Base-by-base conservation (phyloP, 2,888 invertebrate genomes). In the Steromphala cineraria region DNA sequence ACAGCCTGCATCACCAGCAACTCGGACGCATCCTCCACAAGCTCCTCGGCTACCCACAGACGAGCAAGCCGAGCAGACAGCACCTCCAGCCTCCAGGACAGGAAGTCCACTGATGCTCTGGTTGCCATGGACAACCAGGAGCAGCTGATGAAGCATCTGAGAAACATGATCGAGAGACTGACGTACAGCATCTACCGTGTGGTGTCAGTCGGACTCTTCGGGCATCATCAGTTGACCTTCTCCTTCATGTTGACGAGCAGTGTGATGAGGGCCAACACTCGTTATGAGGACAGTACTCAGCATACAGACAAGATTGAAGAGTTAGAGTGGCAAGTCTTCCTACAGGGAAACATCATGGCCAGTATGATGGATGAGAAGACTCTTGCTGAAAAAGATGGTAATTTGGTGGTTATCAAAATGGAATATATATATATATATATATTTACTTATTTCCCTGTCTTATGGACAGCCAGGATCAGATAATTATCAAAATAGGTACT, bases 221-320 rank as follows among this genome's bases (percentile, higher is more conserved):
- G 92, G 55, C 88, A 89, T 78, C 93, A 93, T 82, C 93, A 93
- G 88, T 88, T 93, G 46, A 92, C 91, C 52, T 93, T 93, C 86
- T 91, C 93, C 67, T 93, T 93, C 85, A 87, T 93, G 87, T 78
- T 93, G 79, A 91, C 91, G 46, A 90, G 90, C 17, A 91, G 90
- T 83, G 92, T 93, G 24, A 90, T 93, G 92, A 84, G 90, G 46
- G 87, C 91, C 53, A 89, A 90, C 67, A 80, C 80, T 21, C 82
- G 53, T 52, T 88, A 86, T 79, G 86, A 83, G 19, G 89, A 89
- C 75, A 87, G 86, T 36, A 84, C 87, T 7, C 83, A 81, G 8
- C 13, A 53, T 8, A 83, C 88, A 13, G 90, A 88, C 24, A 82
- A 81, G 8, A 91, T 91, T 36, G 81, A 84, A 0, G 88, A 90